phyloP scores from a whole-genome alignment of 2,113 vertebrate genomes.

The Hoplias malabaricus region DNA sequence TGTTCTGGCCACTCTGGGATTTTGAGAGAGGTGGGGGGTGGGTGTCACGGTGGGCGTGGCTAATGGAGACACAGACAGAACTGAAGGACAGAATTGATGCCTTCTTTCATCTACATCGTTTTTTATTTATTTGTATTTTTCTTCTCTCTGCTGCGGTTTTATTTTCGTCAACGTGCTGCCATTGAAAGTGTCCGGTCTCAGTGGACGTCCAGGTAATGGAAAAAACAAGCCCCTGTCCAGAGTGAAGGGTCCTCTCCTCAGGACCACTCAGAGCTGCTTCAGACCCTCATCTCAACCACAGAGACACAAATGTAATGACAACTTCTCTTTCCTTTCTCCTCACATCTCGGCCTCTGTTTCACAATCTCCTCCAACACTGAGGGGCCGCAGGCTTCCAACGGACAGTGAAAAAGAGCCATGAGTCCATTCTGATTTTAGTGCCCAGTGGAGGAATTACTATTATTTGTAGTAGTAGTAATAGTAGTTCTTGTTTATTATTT shows the following conservation, averaged over 20 bases:
- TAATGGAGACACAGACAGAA: conserved; percentile 39
- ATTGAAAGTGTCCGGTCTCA: conserved; percentile 37
- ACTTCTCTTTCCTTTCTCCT: conserved; percentile 7
- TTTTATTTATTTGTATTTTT: conserved; percentile 55
- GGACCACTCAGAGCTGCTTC: neutral
- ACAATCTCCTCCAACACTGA: conserved; percentile 23
- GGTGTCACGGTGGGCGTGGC: conserved; percentile 70
- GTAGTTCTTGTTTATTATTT: neutral
- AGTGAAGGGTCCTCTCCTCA: neutral
- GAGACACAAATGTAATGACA: conserved; percentile 19
- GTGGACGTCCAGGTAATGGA: neutral
- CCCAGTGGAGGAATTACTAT: neutral
- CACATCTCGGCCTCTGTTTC: conserved; percentile 36
- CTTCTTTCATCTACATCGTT: conserved; percentile 52
- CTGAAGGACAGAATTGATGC: conserved; percentile 60
- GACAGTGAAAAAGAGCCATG: conserved; percentile 39
- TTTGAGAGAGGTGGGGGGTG: too few species aligned
- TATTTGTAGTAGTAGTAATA: conserved; percentile 8
- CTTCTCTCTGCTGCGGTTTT: conserved; percentile 40
- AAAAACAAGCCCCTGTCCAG: neutral
- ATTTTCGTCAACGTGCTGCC: conserved; percentile 51
- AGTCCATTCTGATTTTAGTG: conserved; percentile 34
- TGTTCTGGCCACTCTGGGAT: too few species aligned
- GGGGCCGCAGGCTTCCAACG: neutral
- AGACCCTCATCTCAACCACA: conserved; percentile 4